phyloP scores from a whole-genome alignment of 2,113 vertebrate species.

The Osmerus eperlanus region DNA sequence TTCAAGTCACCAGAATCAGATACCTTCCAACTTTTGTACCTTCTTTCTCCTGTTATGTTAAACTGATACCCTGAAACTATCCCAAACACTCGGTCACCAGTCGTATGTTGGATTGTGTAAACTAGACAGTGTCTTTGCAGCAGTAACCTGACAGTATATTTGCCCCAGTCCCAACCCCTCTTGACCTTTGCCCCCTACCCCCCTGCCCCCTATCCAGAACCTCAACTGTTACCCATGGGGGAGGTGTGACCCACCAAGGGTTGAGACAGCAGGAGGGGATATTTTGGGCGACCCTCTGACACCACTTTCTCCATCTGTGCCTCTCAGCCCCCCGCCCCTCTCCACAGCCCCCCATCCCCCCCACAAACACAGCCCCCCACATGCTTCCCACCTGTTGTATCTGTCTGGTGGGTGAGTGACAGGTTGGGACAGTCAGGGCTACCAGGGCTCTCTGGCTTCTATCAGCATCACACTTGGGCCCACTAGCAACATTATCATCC shows the following conservation, averaged over 20 bases:
- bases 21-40: too few species aligned
- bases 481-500: background rate
- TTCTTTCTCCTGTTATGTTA: too few species aligned
- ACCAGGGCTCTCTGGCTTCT: slow-evolving; percentile 29
- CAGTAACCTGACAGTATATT: slow-evolving; percentile 8
- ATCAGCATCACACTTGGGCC: slow-evolving; percentile 12
- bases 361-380: background rate
- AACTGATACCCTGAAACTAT: too few species aligned
- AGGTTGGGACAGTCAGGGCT: slow-evolving; percentile 36
- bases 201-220: slow-evolving; percentile 32
- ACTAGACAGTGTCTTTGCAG: slow-evolving; percentile 15
- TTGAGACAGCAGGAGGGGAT: slow-evolving; percentile 45
- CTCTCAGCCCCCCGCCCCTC: slow-evolving; percentile 18
- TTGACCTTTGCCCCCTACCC: slow-evolving; percentile 31
- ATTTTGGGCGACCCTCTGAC: slow-evolving; percentile 64
- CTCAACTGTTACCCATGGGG: slow-evolving; percentile 36
- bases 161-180: slow-evolving; percentile 16
- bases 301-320: slow-evolving; percentile 53
- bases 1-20: too few species aligned
- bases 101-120: background rate
- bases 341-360: too few species aligned
- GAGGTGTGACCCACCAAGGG: background rate
- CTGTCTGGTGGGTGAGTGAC: slow-evolving; percentile 48
- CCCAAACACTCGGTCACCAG: background rate
- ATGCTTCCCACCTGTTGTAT: slow-evolving; percentile 60